Conservation (phyloP, 2,113 vertebrate species). For the Tragelaphus strepsiceros region DNA sequence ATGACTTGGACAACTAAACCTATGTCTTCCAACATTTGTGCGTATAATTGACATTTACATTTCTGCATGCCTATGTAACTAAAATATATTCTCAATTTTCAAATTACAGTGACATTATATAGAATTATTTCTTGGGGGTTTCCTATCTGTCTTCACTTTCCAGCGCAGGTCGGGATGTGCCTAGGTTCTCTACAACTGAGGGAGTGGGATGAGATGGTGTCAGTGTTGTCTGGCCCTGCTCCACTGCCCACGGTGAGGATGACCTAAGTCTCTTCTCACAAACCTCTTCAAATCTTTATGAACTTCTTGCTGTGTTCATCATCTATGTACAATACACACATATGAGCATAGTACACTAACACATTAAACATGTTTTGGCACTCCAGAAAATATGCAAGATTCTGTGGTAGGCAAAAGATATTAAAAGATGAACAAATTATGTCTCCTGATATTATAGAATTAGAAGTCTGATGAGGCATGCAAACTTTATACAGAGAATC, state of each 20-base stretch:
- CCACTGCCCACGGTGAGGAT: background rate
- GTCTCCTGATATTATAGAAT: background rate
- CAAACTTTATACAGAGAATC: background rate
- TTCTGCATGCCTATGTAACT: background rate
- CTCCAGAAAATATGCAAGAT: background rate
- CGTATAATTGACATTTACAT: background rate
- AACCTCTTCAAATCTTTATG: background rate
- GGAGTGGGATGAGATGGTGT: background rate
- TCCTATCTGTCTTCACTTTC: background rate
- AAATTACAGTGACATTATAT: background rate
- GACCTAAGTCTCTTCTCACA: background rate
- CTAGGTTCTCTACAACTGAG: background rate
- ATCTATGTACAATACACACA: background rate
- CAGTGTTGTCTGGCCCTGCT: rapidly evolving
- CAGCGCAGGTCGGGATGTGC: too few relatives aligned
- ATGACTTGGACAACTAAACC: background rate
- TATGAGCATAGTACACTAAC: background rate
- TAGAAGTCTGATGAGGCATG: background rate
- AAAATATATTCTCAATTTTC: background rate
- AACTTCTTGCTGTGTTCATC: background rate
- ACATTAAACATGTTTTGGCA: background rate
- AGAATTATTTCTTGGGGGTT: background rate
- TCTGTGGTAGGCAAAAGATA: background rate
- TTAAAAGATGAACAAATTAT: background rate
- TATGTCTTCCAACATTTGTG: background rate